phyloP scores from a whole-genome alignment of 2,113 vertebrate genomes.

The Prunella himalayana region DNA sequence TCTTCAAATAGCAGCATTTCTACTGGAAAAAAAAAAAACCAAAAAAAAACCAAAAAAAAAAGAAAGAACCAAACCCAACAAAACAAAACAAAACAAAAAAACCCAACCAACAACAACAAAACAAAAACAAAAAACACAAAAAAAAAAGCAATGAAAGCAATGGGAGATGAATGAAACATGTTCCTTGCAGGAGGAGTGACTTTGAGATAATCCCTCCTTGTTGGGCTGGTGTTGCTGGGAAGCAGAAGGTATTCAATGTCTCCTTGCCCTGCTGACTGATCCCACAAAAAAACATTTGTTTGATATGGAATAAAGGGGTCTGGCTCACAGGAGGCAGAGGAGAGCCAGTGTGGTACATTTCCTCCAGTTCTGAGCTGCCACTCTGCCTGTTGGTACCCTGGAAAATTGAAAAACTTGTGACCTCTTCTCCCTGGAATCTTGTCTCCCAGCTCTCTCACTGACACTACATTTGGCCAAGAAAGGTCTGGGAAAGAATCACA shows the following conservation, averaged over 20 bases:
- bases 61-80: no score
- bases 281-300: not conserved
- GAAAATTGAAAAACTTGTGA: not conserved
- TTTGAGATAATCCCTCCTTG: not conserved
- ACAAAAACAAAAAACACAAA: no score
- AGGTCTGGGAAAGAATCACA: not conserved
- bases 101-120: not conserved
- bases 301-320: not conserved
- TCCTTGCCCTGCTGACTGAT: not conserved
- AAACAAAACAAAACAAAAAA: no score
- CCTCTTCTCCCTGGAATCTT: not conserved
- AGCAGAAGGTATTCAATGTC: not conserved
- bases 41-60: no score
- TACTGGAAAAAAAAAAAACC: no score
- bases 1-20: not conserved
- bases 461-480: rapidly evolving
- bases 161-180: not conserved
- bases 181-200: not conserved
- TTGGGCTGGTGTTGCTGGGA: not conserved
- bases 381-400: not conserved
- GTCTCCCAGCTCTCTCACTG: not conserved
- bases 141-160: not conserved
- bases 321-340: not conserved
- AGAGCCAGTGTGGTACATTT: not conserved
- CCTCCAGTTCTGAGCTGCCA: not conserved